Base-by-base conservation (phyloP, 2,888 invertebrate genomes). In the Cenopis cana region DNA sequence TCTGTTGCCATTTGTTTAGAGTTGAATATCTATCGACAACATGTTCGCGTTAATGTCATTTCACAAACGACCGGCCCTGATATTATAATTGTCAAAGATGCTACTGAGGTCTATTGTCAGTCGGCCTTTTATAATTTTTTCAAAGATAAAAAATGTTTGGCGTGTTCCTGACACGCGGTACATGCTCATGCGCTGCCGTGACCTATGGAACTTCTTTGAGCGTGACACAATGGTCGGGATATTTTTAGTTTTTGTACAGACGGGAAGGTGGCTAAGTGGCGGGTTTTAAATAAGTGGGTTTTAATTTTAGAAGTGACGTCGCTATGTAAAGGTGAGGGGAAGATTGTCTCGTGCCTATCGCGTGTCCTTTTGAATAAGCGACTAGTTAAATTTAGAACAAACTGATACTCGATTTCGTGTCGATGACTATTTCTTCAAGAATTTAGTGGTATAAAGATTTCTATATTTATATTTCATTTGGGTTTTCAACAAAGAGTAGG, bases 41-140 rank as follows among this genome's bases (percentile, higher is more conserved):
- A 69, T 49, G 49, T 49, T 74, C 77, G 78, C 81, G 82, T 82
- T 88, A 88, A 89, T 85, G 82, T 75, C 83, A 76, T 85, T 85
- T 73, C 68, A 74, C 75, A 76, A 78, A 74, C 78, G 77, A 76
- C 75, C 78, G 80, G 78, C 85, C 78, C 80, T 82, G 88, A 91
- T 90, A 93, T 92, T 93, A 93, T 93, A 93, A 93, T 93, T 93
- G 93, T 93, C 92, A 93, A 93, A 93, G 93, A 93, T 93, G 93
- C 93, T 93, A 93, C 93, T 89, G 90, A 90, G 85, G 85, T 79
- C 82, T 84, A 91, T 93, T 93, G 93, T 93, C 88, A 85, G 82
- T 83, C 86, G 89, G 88, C 84, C 93, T 91, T 93, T 93, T 90
- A 92, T 91, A 90, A 88, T 89, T 90, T 91, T 92, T 91, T 90